phyloP scores from a whole-genome alignment of 1,140 invertebrate genomes.

The Drosophila albomicans region DNA sequence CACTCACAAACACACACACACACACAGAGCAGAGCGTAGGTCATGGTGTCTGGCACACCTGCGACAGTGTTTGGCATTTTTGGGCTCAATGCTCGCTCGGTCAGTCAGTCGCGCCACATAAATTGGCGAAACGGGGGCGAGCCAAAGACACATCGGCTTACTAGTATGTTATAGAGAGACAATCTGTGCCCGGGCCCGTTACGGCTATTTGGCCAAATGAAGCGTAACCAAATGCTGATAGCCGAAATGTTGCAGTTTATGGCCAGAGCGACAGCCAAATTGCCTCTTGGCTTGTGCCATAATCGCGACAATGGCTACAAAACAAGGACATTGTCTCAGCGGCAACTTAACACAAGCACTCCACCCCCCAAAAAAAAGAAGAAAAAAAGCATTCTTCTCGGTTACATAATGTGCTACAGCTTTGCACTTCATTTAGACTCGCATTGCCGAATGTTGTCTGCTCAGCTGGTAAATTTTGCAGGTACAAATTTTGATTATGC shows the following conservation, averaged over 20 bases:
- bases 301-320: constrained; percentile 57
- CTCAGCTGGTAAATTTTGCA: constrained; percentile 3
- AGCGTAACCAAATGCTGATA: constrained; percentile 79
- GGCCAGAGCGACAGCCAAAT: constrained; percentile 68
- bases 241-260: constrained; percentile 77
- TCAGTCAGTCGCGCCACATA: constrained; percentile 38
- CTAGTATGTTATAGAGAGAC: constrained; percentile 3
- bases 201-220: constrained; percentile 70
- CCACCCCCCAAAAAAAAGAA: no score
- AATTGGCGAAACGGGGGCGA: constrained; percentile 19
- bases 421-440: constrained; percentile 70
- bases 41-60: constrained; percentile 28
- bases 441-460: constrained; percentile 59
- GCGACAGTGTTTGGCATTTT: constrained; percentile 17
- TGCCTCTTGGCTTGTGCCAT: constrained; percentile 69
- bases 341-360: not conserved
- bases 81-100: constrained; percentile 36
- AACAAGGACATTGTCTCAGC: constrained; percentile 56
- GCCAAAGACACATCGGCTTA: no score
- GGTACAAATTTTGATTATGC: no score
- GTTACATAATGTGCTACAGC: constrained; percentile 69
- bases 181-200: constrained; percentile 57
- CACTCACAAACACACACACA: not conserved
- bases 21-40: constrained; percentile 19
- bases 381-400: constrained; percentile 34